Percentiles rank a stretch among this genome's conserved stretches.
These are phyloP conservation scores for Porites evermanni DNA, from an alignment of 92 coral and sea anemone genomes.

Conservation along the genomic window DNA sequence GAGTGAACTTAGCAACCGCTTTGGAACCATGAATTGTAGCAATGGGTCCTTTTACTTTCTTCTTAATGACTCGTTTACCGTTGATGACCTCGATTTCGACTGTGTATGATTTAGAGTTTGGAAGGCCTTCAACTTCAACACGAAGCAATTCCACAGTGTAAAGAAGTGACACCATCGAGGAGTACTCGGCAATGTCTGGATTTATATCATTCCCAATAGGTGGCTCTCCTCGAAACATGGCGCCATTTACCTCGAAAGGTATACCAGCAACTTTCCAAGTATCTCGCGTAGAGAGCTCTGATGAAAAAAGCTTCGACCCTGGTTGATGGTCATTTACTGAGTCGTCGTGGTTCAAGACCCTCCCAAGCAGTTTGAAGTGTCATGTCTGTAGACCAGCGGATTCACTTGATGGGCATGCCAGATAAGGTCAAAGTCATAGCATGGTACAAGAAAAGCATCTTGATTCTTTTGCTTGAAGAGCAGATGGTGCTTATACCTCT, in stretches of 20 bases:
- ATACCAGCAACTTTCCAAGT: conserved; percentile 45
- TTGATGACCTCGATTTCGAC: conserved; percentile 39
- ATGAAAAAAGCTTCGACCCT: conserved; percentile 51
- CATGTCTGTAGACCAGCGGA: conserved; percentile 52
- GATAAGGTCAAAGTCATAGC: conserved; percentile 66
- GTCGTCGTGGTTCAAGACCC: conserved; percentile 59
- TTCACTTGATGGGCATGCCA: conserved; percentile 71
- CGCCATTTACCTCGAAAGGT: conserved; percentile 49
- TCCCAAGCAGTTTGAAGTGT: conserved; percentile 42
- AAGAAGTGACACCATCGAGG: conserved; percentile 31
- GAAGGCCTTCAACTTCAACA: conserved; percentile 52
- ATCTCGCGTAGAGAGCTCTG: conserved; percentile 33
- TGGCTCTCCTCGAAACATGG: conserved; percentile 72
- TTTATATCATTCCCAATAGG: conserved; percentile 9
- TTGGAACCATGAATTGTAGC: not conserved
- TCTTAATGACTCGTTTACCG: conserved; percentile 24
- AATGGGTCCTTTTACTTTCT: conserved; percentile 27
- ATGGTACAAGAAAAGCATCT: conserved; percentile 55
- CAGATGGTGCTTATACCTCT: conserved; percentile 44
- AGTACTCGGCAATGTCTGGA: conserved; percentile 28
- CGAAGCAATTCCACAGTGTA: conserved; percentile 32
- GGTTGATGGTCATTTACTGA: conserved; percentile 51
- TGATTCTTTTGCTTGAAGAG: conserved; percentile 32
- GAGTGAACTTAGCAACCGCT: conserved; percentile 23
- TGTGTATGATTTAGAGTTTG: conserved; percentile 32